Evolutionary conservation across 2,888 invertebrate genomes (phyloP).

Genomic region (Candidula unifasciata): DNA sequence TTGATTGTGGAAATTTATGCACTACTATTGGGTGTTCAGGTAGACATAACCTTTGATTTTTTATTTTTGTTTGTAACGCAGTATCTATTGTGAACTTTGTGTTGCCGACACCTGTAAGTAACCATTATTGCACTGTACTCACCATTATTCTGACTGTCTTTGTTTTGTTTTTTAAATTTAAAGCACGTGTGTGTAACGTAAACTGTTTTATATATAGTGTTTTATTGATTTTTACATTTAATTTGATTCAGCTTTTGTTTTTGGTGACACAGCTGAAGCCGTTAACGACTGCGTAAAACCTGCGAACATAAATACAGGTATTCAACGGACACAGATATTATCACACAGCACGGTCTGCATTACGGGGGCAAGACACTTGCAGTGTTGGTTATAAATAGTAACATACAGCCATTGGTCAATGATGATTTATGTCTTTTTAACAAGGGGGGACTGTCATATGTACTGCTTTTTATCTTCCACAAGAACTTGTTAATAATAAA

Average conservation of each 20-base stretch:
- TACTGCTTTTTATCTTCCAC: slow-evolving; percentile 48
- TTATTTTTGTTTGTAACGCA: neutral
- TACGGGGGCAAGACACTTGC: neutral
- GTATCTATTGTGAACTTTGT: slow-evolving; percentile 5
- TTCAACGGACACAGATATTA: slow-evolving; percentile 1
- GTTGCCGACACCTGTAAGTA: slow-evolving; percentile 16
- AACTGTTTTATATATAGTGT: too few relatives aligned
- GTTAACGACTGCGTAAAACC: neutral
- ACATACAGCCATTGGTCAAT: slow-evolving; percentile 9
- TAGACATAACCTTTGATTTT: neutral
- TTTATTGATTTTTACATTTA: too few relatives aligned
- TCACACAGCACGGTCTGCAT: neutral
- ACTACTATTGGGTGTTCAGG: neutral
- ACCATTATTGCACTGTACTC: slow-evolving; percentile 36
- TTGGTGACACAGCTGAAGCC: slow-evolving; percentile 9
- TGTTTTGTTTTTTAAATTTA: neutral
- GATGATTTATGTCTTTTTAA: neutral
- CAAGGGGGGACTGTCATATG: slow-evolving; percentile 30
- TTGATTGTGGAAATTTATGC: slow-evolving; percentile 1
- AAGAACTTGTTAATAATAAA: slow-evolving; percentile 52
- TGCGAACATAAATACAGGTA: neutral
- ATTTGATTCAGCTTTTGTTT: neutral
- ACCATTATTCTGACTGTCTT: slow-evolving; percentile 14
- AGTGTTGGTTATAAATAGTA: neutral
- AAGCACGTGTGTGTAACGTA: too few relatives aligned